Conservation (phyloP, 2,888 invertebrate genomes). For the Osedax fenrisi region DNA sequence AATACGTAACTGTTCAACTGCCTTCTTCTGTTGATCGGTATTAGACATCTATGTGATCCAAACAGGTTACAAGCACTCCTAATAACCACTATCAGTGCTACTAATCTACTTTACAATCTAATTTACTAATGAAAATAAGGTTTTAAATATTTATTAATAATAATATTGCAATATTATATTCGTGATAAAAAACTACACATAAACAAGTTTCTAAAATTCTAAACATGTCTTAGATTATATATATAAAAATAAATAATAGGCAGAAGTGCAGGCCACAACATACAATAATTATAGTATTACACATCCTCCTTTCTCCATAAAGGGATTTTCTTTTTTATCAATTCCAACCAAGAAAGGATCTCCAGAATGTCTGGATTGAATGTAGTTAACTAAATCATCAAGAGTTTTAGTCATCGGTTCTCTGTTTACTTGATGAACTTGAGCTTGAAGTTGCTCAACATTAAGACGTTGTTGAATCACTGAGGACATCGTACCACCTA, state of each 20-base stretch:
- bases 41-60: slow-evolving; percentile 21
- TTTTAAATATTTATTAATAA: too few species aligned
- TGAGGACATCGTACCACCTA: slow-evolving; percentile 30
- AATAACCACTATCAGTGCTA: too few species aligned
- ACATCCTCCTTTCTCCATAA: slow-evolving; percentile 33
- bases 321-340: slow-evolving; percentile 34
- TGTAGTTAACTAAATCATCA: slow-evolving; percentile 28
- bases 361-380: slow-evolving; percentile 24
- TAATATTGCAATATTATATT: too few species aligned
- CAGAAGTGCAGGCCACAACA: not conserved
- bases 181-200: too few species aligned
- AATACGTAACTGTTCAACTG: slow-evolving; percentile 36
- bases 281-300: slow-evolving; percentile 9
- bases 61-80: not conserved
- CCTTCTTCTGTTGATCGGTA: slow-evolving; percentile 36
- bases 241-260: not conserved
- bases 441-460: slow-evolving; percentile 35
- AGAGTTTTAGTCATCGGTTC: not conserved
- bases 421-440: not conserved
- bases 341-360: slow-evolving; percentile 30
- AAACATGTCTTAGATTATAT: too few species aligned
- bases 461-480: slow-evolving; percentile 36
- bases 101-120: too few species aligned
- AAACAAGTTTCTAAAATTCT: too few species aligned
- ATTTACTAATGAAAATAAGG: too few species aligned